Base-by-base conservation (phyloP, 2,888 invertebrate species). In the Papilio demoleus region DNA sequence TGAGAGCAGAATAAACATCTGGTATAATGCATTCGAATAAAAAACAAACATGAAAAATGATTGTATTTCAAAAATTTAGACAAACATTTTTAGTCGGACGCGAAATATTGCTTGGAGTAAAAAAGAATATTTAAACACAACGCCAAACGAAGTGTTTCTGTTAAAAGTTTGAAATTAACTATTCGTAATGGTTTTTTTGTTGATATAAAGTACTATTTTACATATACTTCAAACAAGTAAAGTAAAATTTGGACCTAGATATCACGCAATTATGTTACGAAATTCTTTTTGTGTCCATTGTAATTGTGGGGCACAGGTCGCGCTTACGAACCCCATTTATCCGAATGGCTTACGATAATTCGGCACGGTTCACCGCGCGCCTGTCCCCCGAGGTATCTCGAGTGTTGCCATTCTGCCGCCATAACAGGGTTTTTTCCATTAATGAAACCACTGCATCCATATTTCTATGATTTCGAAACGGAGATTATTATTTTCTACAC, bases 351-450 rank as follows among this genome's bases (percentile, higher is more conserved):
- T 68, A 72, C 74, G 71, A 70, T 74, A 76, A 80, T 79, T 76
- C 73, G 71, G 76, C 74, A 79, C 77, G 79, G 75, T 77, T 78
- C 73, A 71, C 74, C 70, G 76, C 78, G 77, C 74, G 79, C 77
- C 80, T 79, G 75, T 77, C 86, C 79, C 79, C 72, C 64, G 82
- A 77, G 82, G 79, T 73, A 73, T 42, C 70, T 36, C 42, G 24
- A 69, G 65, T 65, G 71, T 60, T 70, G 66, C 56, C 31, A 68
- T 63, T 60, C 63, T 68, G 19, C 38, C n/a, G 47, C 11, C 50
- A 68, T 68, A 65, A 60, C 36, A 61, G 64, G 60, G 50, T 65
- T 65, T 68, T 67, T 68, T 59, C 19, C 50, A 36, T 60, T 40
- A 68, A 68, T 42, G 68, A 60, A 50, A 6, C 59, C 9, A 45